These are phyloP conservation scores for Tor tambroides DNA, from an alignment of 2,113 vertebrate species.

Conservation along the genomic window DNA sequence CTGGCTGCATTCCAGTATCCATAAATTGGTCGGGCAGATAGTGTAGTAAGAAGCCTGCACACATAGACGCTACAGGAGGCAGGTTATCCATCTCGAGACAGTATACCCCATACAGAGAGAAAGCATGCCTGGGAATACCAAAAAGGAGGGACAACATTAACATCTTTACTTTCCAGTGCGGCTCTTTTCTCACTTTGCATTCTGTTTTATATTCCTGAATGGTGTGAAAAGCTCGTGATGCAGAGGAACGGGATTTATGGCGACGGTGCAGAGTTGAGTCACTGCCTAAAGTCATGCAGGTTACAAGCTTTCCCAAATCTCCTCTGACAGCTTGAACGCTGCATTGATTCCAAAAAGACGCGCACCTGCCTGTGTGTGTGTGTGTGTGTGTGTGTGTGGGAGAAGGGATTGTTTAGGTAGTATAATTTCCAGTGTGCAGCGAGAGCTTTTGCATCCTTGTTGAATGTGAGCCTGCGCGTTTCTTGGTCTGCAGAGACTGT, in stretches of 20 bases:
- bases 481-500: slow-evolving; percentile 9
- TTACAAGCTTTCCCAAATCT: slow-evolving; percentile 37
- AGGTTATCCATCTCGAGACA: slow-evolving; percentile 47
- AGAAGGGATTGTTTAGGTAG: not conserved
- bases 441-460: not conserved
- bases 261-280: slow-evolving; percentile 11
- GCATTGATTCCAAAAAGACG: not conserved
- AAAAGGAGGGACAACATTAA: slow-evolving; percentile 31
- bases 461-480: not conserved
- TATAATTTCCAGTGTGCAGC: not conserved
- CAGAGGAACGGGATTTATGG: slow-evolving; percentile 34
- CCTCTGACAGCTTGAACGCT: slow-evolving; percentile 21
- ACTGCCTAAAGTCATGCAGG: slow-evolving; percentile 26
- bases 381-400: slow-evolving; percentile 6
- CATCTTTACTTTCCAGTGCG: slow-evolving; percentile 27
- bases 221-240: slow-evolving; percentile 23
- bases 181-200: slow-evolving; percentile 21
- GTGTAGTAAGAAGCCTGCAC: slow-evolving; percentile 34
- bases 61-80: slow-evolving; percentile 45
- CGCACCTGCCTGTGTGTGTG: not conserved
- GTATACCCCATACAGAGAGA: slow-evolving; percentile 37
- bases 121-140: slow-evolving; percentile 32
- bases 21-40: slow-evolving; percentile 45
- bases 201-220: slow-evolving; percentile 34
- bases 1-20: slow-evolving; percentile 48